phyloP scores from a whole-genome alignment of 2,113 vertebrate genomes.

The Chaetodon auriga region DNA sequence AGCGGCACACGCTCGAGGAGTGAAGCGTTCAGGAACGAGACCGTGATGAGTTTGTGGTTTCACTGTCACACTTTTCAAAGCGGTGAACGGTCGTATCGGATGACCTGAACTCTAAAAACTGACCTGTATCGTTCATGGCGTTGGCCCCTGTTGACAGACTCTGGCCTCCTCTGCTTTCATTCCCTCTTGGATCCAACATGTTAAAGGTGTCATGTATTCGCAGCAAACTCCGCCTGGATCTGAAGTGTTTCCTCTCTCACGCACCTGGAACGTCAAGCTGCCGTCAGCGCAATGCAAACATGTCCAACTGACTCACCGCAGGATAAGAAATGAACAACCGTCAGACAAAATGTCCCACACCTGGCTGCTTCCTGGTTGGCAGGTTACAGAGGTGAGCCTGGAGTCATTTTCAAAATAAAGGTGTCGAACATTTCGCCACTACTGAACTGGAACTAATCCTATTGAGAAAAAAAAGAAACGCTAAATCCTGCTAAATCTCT shows the following conservation, averaged over 20 bases:
- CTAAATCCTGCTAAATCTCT: too few relatives aligned
- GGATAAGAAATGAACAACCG: too few relatives aligned
- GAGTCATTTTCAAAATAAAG: too few relatives aligned
- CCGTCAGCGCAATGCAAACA: neutral
- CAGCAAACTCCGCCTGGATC: neutral
- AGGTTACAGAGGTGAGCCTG: too few relatives aligned
- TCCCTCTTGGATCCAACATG: constrained; percentile 43
- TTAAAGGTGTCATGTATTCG: neutral
- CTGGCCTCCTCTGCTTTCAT: neutral
- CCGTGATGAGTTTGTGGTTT: neutral
- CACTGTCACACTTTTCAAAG: neutral
- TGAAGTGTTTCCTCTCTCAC: neutral
- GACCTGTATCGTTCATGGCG: constrained; percentile 6
- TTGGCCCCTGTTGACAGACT: neutral
- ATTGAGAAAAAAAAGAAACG: too few relatives aligned
- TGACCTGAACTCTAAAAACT: constrained; percentile 3
- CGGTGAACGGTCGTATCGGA: neutral
- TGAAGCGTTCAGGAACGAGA: neutral
- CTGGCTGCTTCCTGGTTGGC: too few relatives aligned
- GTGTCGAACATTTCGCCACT: too few relatives aligned
- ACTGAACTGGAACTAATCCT: too few relatives aligned
- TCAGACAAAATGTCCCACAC: too few relatives aligned
- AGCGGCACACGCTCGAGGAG: neutral
- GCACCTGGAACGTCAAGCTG: neutral
- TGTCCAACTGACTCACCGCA: neutral